phyloP scores from a whole-genome alignment of 2,888 invertebrate species.

The Agapostemon virescens region DNA sequence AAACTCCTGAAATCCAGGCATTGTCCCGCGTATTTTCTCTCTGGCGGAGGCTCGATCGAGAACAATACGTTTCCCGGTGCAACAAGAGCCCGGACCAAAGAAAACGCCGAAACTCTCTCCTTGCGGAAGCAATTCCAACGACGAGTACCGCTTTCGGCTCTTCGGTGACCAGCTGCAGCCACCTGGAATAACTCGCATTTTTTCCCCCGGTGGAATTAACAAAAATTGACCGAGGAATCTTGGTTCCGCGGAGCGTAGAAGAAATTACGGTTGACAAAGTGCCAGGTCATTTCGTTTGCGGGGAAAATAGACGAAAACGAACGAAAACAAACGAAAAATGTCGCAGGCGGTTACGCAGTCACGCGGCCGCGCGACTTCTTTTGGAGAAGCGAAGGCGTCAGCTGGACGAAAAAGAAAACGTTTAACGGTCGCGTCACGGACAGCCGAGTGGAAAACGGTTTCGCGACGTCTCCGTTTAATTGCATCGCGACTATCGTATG shows the following conservation, averaged over 20 bases:
- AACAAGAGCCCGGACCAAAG: constrained; percentile 8
- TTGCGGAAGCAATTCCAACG: neutral
- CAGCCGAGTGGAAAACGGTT: constrained; percentile 66
- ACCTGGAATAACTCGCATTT: constrained; percentile 33
- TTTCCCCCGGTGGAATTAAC: constrained; percentile 31
- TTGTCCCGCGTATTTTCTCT: neutral
- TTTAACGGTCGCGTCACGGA: constrained; percentile 70
- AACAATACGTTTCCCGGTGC: constrained; percentile 2
- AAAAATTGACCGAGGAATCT: constrained; percentile 42
- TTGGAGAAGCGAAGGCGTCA: constrained; percentile 44
- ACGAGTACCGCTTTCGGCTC: neutral
- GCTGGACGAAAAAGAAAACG: constrained; percentile 65
- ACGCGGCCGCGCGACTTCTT: constrained; percentile 12
- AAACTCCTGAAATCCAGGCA: neutral
- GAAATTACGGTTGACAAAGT: constrained; percentile 13
- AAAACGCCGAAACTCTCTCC: neutral
- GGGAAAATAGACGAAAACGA: no score
- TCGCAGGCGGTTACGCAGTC: constrained; percentile 13
- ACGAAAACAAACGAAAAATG: no score
- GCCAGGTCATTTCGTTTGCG: constrained; percentile 4
- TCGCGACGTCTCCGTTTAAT: constrained; percentile 70
- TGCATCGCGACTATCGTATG: constrained; percentile 64
- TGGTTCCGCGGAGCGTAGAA: neutral
- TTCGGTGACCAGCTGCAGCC: constrained; percentile 5
- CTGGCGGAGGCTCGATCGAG: neutral